Evolutionary conservation across 2,888 invertebrate genomes (phyloP).

Genomic region (Hetaerina titia): DNA sequence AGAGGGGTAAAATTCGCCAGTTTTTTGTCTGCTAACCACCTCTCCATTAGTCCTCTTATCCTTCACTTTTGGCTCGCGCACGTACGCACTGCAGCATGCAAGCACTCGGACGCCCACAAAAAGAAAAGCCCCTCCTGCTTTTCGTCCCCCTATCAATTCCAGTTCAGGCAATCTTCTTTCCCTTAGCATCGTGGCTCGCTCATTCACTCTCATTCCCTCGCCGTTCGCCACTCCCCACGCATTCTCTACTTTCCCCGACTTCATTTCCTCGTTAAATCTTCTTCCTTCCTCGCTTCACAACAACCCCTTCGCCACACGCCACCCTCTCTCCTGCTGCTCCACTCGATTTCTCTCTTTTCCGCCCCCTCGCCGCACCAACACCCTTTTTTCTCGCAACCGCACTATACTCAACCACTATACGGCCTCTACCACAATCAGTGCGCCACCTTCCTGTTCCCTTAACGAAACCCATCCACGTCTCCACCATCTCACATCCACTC

Average conservation of each 20-base stretch:
- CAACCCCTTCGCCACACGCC: neutral
- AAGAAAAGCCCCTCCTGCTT: neutral
- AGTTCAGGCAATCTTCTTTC: constrained; percentile 28
- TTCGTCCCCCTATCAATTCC: neutral
- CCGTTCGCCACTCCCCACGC: no score
- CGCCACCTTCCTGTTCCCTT: neutral
- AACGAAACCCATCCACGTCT: neutral
- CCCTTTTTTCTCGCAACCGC: neutral
- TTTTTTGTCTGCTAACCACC: no score
- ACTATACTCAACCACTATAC: neutral
- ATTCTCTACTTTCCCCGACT: neutral
- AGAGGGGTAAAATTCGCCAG: no score
- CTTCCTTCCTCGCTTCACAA: neutral
- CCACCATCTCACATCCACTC: neutral
- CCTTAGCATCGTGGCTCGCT: neutral
- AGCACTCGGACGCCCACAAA: no score
- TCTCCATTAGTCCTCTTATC: no score
- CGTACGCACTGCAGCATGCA: no score
- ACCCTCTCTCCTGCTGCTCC: neutral
- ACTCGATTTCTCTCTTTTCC: neutral
- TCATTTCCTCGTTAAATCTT: neutral
- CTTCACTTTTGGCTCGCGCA: no score
- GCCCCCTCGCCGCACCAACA: neutral
- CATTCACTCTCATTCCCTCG: neutral
- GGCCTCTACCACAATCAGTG: neutral